Evolutionary conservation across 2,113 vertebrate species (phyloP).

Genomic region (Sitta europaea): DNA sequence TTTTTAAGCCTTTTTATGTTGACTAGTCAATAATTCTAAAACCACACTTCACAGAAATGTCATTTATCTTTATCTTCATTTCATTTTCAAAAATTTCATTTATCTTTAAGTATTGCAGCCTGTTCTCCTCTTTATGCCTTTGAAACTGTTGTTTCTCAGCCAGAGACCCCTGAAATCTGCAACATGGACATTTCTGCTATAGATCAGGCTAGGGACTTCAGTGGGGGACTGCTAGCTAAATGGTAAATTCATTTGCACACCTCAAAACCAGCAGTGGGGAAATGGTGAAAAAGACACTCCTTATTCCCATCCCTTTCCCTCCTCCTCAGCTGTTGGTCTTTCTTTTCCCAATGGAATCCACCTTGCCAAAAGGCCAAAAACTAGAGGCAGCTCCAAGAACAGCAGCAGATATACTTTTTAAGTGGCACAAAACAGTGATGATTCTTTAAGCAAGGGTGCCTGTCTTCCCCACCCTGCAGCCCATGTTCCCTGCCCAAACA

Average conservation of each 20-base stretch:
- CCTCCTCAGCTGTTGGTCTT: neutral
- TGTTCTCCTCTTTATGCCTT: neutral
- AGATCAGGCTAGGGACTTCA: neutral
- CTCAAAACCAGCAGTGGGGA: neutral
- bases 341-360: neutral
- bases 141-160: neutral
- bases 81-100: too few relatives aligned
- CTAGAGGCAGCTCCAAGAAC: neutral
- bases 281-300: neutral
- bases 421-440: rapidly evolving
- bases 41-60: neutral
- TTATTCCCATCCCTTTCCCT: neutral
- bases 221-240: neutral
- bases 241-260: neutral
- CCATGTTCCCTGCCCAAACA: neutral
- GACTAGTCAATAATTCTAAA: neutral
- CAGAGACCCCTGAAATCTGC: neutral
- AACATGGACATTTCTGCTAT: neutral
- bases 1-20: neutral
- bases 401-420: neutral
- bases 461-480: neutral
- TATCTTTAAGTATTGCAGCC: neutral
- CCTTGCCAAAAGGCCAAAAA: neutral
- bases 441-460: neutral
- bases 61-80: neutral